Evolutionary conservation across 2,797 vertebrate genomes (phyloP), one percentile per base, ranked within the genome.

Genomic region (Remorina albescens): DNA sequence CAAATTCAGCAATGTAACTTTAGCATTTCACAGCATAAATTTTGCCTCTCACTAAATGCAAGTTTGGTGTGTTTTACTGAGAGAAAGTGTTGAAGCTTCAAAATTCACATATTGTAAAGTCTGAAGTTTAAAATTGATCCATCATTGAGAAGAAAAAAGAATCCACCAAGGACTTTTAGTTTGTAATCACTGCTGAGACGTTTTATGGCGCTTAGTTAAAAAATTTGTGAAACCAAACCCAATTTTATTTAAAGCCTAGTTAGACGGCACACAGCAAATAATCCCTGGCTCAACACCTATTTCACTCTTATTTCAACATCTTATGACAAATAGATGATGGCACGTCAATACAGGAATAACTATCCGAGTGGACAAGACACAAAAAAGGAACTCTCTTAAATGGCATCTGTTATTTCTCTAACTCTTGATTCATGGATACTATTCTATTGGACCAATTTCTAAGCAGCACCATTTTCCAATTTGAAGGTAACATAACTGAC

Each of bases 381-480:
- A 30, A 71, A 74, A 30, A 62, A 18, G 8, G 36, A 51, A 49
- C 59, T 34, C 76, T 41, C 44, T 63, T 16, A 70, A 50, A 81
- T 41, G 57, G 63, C 65, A 86, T 74, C 47, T 56, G 69, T 42
- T 44, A 55, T 53, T 68, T 68, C 60, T 6, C 53, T 44, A 37
- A 74, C 6, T 37, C 44, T 62, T 18, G 61, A 30, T 30, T 49
- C 36, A 19, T 34, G 25, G 28, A 55, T 79, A 84, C 39, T 62
- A 7, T 60, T 81, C 47, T 78, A 47, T 28, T 63, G 46, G 37
- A 71, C 7, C 41, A 42, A 54, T 77, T 77, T 76, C 65, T 55
- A 62, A 60, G 69, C 72, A 86, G 83, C 87, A 81, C 74, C 76
- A 16, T 70, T 77, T 84, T 84, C 75, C 65, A 84, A 87, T 73